These are phyloP conservation scores for Darevskia mixta DNA, from an alignment of 2,797 vertebrate species.

Conservation along the genomic window DNA sequence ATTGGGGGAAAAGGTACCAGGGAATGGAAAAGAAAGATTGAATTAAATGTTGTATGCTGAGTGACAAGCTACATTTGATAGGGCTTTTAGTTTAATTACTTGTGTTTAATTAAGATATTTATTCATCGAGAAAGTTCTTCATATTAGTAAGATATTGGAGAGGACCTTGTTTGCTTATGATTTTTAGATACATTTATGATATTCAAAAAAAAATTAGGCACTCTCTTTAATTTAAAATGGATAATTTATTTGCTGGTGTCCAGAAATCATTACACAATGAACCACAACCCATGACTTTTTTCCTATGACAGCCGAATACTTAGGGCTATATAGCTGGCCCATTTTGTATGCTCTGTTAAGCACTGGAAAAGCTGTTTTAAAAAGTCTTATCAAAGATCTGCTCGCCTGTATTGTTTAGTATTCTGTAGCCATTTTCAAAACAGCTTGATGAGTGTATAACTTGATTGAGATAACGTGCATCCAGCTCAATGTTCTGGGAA, in stretches of 20 bases:
- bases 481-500: conserved; percentile 24
- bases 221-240: conserved; percentile 46
- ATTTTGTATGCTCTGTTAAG: background rate
- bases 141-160: conserved; percentile 71
- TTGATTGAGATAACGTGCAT: background rate
- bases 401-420: rapidly evolving
- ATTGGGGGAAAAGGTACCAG: conserved; percentile 78
- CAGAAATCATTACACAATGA: conserved; percentile 12
- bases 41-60: conserved; percentile 89
- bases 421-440: background rate
- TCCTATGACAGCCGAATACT: conserved; percentile 10
- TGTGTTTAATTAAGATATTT: conserved; percentile 90
- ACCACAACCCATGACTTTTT: background rate
- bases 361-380: conserved; percentile 15
- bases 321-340: conserved; percentile 19
- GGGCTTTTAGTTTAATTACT: conserved; percentile 96
- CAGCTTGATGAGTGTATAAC: rapidly evolving
- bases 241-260: conserved; percentile 2
- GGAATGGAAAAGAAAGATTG: conserved; percentile 85
- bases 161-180: conserved; percentile 52
- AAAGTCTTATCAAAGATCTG: conserved; percentile 9
- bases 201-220: background rate
- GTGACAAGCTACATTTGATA: conserved; percentile 88
- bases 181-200: conserved; percentile 40
- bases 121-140: conserved; percentile 86